Evolutionary conservation across 2,888 invertebrate species (phyloP), one percentile per base, ranked within the genome.

Genomic region (Caenorhabditis drosophilae): DNA sequence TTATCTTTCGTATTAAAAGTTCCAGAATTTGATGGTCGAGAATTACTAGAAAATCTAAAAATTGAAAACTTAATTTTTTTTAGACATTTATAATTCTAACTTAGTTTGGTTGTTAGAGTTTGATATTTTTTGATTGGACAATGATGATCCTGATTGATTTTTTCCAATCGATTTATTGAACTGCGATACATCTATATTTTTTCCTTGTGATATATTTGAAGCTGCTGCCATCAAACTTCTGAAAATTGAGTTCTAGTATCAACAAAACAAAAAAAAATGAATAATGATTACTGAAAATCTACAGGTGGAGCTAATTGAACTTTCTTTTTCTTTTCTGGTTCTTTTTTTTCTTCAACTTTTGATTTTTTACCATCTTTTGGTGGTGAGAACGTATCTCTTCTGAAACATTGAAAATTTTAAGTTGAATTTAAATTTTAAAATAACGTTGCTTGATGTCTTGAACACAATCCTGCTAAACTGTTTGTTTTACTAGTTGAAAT

Each of bases 401-500:
- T 72, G 54, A 4, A 57, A 48, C 9, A 47, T 26, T n/a, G n/a
- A n/a, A n/a, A n/a, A n/a, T n/a, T n/a, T n/a, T 35, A n/a, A 31
- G 12, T 31, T 31, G 7, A 31, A 6, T 6, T 31, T 9, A 31
- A 22, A 23, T n/a, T 44, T 16, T 6, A 16, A 35, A 23, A 20
- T 31, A 23, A 72, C 71, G 60, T 70, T 50, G 35, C 46, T 41
- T 59, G 59, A 48, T 73, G 72, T 20, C 72, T 53, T 36, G 67
- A 63, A 25, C 69, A 73, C 11, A 73, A 36, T 4, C 74, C 74
- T 18, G 61, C 60, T 40, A 74, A 49, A 54, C 67, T 67, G 47
- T 71, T 74, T 23, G 71, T 50, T 53, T 74, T 74, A 42, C 74
- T 69, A 7, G 74, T 74, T 6, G 71, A 50, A 6, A 74, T 67